A percentile compares a stretch with the other conserved stretches of the same genome.
These are phyloP conservation scores for Stercorarius parasiticus DNA, from an alignment of 2,113 vertebrate genomes.

Conservation along the genomic window DNA sequence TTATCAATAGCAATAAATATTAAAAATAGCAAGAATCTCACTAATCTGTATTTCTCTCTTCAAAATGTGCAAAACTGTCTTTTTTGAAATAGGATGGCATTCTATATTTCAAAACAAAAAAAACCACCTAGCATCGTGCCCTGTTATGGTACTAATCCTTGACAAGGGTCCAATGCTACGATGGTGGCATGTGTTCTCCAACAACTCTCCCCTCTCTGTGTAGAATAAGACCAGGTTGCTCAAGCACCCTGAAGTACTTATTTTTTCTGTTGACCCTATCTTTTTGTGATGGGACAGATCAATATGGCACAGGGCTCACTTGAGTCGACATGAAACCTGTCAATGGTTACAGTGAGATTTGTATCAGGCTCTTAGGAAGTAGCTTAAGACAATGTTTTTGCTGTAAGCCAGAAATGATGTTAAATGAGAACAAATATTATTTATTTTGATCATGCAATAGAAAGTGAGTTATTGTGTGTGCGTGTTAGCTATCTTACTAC, in stretches of 20 bases:
- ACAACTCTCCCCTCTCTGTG: neutral
- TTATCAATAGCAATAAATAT: neutral
- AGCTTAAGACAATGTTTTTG: neutral
- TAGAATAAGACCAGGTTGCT: neutral
- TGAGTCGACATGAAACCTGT: neutral
- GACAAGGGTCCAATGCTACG: neutral
- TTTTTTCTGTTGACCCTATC: accelerated
- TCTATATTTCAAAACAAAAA: neutral
- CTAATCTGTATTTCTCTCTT: neutral
- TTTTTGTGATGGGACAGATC: neutral
- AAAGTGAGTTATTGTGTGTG: neutral
- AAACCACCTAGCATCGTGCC: accelerated
- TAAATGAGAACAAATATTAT: neutral
- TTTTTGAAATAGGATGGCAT: neutral
- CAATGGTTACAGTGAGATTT: neutral
- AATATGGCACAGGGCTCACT: accelerated
- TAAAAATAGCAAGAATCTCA: neutral
- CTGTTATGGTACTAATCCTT: neutral
- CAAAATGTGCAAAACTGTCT: neutral
- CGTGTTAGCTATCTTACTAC: neutral
- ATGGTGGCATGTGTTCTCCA: neutral
- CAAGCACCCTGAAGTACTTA: neutral
- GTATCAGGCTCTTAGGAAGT: neutral
- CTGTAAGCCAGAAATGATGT: neutral
- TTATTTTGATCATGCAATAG: neutral